Conservation (phyloP, 2,888 invertebrate genomes). For the Protodeltote pygarga region DNA sequence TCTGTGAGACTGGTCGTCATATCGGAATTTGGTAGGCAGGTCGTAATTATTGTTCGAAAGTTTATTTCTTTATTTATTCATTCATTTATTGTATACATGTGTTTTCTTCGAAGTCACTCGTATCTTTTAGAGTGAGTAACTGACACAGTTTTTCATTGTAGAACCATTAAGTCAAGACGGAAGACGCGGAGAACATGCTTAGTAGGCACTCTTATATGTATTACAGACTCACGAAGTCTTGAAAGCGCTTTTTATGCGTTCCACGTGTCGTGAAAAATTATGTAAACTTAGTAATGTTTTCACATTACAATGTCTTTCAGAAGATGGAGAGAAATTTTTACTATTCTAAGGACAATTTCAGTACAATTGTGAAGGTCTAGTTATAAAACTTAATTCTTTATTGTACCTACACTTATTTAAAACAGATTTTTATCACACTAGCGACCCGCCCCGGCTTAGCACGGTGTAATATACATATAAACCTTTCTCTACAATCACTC, state of each 20-base stretch:
- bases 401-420: too few species aligned
- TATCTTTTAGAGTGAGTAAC: background rate
- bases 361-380: too few species aligned
- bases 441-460: too few species aligned
- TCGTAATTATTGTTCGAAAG: too few species aligned
- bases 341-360: conserved; percentile 1
- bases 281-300: conserved; percentile 38
- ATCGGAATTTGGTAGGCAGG: too few species aligned
- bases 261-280: conserved; percentile 36
- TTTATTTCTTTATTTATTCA: too few species aligned
- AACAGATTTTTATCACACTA: too few species aligned
- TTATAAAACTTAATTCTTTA: too few species aligned
- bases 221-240: conserved; percentile 15
- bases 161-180: conserved; percentile 17
- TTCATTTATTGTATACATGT: too few species aligned
- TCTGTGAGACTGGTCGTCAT: too few species aligned
- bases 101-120: background rate
- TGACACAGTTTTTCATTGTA: conserved; percentile 15
- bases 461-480: too few species aligned
- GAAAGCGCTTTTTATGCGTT: conserved; percentile 32
- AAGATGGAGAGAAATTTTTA: conserved; percentile 17
- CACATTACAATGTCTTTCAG: conserved; percentile 32
- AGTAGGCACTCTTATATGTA: conserved; percentile 8
- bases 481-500: too few species aligned
- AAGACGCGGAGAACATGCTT: conserved; percentile 1